Conservation (phyloP, 2,113 vertebrate genomes). For the Peromyscus leucopus region DNA sequence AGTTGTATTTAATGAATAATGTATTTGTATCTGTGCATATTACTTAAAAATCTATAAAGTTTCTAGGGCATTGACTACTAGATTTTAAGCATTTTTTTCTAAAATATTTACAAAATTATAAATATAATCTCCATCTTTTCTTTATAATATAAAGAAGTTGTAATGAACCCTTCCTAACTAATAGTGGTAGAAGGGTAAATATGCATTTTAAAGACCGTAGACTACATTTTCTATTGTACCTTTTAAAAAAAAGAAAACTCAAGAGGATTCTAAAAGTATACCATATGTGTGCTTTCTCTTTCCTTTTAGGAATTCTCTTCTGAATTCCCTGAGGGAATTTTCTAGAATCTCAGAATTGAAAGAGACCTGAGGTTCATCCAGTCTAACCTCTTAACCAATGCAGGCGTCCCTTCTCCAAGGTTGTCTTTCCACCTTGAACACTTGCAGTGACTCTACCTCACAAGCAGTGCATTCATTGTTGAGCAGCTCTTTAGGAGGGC, state of each 20-base stretch:
- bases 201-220: constrained; percentile 76
- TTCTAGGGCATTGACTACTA: constrained; percentile 83
- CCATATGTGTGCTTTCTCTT: constrained; percentile 81
- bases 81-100: constrained; percentile 82
- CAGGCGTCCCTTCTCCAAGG: constrained; percentile 77
- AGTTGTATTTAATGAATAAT: constrained; percentile 93
- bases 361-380: constrained; percentile 81
- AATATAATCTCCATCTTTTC: constrained; percentile 79
- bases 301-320: constrained; percentile 83
- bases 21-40: constrained; percentile 87
- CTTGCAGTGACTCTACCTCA: constrained; percentile 81
- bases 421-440: constrained; percentile 76
- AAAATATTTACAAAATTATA: constrained; percentile 81
- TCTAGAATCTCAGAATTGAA: constrained; percentile 83
- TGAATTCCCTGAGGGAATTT: constrained; percentile 84
- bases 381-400: constrained; percentile 76
- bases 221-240: constrained; percentile 81
- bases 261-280: constrained; percentile 80
- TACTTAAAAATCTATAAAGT: constrained; percentile 82
- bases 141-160: constrained; percentile 79
- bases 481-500: constrained; percentile 77
- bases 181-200: constrained; percentile 73
- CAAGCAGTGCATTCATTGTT: constrained; percentile 74
- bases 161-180: constrained; percentile 74
- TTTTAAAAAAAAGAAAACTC: constrained; percentile 75